phyloP scores from a whole-genome alignment of 2,888 invertebrate species.

The Spodoptera littoralis region DNA sequence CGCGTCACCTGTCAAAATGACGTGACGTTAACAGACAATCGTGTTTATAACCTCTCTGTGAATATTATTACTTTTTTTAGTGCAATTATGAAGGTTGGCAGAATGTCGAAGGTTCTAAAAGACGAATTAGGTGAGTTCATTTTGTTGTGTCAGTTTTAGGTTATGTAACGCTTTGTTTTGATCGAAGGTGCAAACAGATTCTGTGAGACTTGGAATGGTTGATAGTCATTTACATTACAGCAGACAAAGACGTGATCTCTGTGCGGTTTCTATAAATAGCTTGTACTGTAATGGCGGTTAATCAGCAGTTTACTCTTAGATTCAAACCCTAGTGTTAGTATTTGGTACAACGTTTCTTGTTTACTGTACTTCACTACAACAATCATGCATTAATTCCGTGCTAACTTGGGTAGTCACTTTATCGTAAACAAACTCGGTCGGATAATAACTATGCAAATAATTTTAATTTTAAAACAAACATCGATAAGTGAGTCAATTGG shows the following conservation, averaged over 20 bases:
- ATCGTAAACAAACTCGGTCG: constrained; percentile 62
- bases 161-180: constrained; percentile 79
- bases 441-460: constrained; percentile 52
- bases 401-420: constrained; percentile 54
- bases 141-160: constrained; percentile 67
- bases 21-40: constrained; percentile 74
- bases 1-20: constrained; percentile 85
- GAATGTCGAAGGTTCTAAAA: constrained; percentile 74
- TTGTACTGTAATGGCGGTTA: constrained; percentile 81
- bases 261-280: constrained; percentile 86
- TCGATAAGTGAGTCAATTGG: constrained; percentile 42
- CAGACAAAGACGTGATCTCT: constrained; percentile 87
- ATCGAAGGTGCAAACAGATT: constrained; percentile 63
- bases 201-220: constrained; percentile 64
- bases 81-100: constrained; percentile 72
- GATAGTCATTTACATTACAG: constrained; percentile 82
- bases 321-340: constrained; percentile 72
- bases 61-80: constrained; percentile 65
- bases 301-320: constrained; percentile 82
- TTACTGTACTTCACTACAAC: constrained; percentile 53
- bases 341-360: constrained; percentile 60
- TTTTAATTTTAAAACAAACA: constrained; percentile 52
- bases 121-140: constrained; percentile 77
- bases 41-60: constrained; percentile 79
- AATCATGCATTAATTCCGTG: constrained; percentile 67